Evolutionary conservation across 2,113 vertebrate genomes (phyloP).

Genomic region (Oreochromis spilurus): DNA sequence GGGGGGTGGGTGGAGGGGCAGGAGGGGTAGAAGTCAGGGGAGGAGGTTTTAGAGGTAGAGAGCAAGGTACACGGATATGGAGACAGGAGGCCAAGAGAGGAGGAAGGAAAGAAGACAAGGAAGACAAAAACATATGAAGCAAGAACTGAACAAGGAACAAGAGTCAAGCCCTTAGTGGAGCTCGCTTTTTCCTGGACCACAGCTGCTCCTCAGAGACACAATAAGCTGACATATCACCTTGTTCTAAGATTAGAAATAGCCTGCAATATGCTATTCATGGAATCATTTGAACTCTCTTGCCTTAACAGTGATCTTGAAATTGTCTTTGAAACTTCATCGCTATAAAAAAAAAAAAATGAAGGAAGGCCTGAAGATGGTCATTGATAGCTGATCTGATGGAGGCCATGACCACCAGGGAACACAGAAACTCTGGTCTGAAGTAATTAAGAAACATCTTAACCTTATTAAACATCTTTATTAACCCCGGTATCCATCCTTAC

Average conservation of each 20-base stretch:
- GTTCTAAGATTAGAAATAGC: neutral
- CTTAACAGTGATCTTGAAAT: neutral
- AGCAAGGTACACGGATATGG: constrained; percentile 18
- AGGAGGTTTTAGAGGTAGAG: constrained; percentile 8
- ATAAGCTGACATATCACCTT: neutral
- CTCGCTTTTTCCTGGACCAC: neutral
- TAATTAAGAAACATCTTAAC: neutral
- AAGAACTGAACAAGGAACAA: constrained; percentile 54
- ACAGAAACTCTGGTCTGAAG: neutral
- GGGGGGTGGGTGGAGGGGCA: constrained; percentile 15
- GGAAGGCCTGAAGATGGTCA: neutral
- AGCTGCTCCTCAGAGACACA: neutral
- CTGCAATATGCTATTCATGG: neutral
- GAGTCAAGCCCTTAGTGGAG: constrained; percentile 37
- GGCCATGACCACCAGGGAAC: neutral
- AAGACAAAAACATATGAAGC: constrained; percentile 73
- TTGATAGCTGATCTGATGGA: neutral
- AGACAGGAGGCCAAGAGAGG: constrained; percentile 41
- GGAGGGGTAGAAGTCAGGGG: neutral
- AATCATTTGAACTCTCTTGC: neutral
- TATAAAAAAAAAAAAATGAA: neutral
- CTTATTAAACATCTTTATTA: neutral
- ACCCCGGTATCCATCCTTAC: neutral
- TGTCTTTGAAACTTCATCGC: neutral
- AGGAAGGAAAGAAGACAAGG: constrained; percentile 73